These are phyloP conservation scores for Drosophila diplacantha DNA, from an alignment of 2,888 invertebrate species.

Conservation along the genomic window DNA sequence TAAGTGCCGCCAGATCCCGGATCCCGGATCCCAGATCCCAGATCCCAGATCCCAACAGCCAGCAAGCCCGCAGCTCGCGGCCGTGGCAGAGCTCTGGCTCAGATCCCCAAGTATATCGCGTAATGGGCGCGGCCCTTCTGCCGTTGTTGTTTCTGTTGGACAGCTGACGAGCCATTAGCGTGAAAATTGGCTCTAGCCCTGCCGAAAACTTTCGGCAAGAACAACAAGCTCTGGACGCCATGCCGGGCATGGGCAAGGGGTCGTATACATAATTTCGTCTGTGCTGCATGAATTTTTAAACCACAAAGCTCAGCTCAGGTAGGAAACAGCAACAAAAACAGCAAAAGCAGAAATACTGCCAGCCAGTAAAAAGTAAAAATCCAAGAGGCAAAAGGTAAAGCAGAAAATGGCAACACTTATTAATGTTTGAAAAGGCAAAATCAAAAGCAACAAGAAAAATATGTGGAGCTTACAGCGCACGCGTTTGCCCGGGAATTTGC, in stretches of 20 bases:
- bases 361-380: slow-evolving; percentile 26
- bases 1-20: slow-evolving; percentile 39
- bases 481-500: slow-evolving; percentile 78
- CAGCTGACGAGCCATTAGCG: slow-evolving; percentile 58
- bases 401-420: slow-evolving; percentile 70
- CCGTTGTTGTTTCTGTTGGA: slow-evolving; percentile 41
- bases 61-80: background rate
- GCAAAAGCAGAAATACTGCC: background rate
- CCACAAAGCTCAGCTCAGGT: slow-evolving; percentile 33
- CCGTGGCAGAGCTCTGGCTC: background rate
- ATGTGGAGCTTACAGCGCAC: slow-evolving; percentile 71
- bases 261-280: slow-evolving; percentile 70
- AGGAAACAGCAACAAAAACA: slow-evolving; percentile 1
- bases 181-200: slow-evolving; percentile 65
- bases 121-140: slow-evolving; percentile 41
- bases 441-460: slow-evolving; percentile 33
- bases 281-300: slow-evolving; percentile 61
- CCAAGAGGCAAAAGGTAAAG: slow-evolving; percentile 30
- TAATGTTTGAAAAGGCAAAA: slow-evolving; percentile 64
- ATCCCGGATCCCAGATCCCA: slow-evolving; percentile 6
- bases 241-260: slow-evolving; percentile 37
- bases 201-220: slow-evolving; percentile 53
- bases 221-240: slow-evolving; percentile 2
- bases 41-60: slow-evolving; percentile 21
- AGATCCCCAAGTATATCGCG: slow-evolving; percentile 34